Base-by-base conservation (phyloP, 37 sponge, comb jelly and placozoan species). In the Lycopodina hypogea region DNA sequence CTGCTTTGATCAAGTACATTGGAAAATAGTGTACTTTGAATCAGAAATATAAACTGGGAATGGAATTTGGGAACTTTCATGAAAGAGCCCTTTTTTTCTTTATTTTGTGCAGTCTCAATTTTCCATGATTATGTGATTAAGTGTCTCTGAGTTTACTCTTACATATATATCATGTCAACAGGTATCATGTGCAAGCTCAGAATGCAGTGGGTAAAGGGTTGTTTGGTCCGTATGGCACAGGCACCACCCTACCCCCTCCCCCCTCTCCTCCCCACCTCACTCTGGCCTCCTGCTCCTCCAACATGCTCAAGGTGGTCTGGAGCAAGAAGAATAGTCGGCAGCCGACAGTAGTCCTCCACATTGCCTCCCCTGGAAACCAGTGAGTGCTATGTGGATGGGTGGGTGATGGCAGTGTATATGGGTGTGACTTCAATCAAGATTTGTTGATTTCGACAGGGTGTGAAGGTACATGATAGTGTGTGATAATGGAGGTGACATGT, bases 191-290 rank as follows among this genome's bases (percentile, higher is more conserved):
- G 8, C 87, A 86, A 56, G 87, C 91, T 3, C 79, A 86, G 63
- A 90, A 86, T 33, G 39, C 32, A n/a, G 55, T 82, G 57, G 91
- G 91, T 35, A 68, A 33, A 38, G 91, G 91, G 2, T 71, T 74
- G 28, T 80, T 80, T 37, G 78, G 83, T 37, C 21, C 83, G 14
- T 63, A 41, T 17, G 39, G 74, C 33, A 38, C 45, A 30, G 69
- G 52, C 15, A 51, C 64, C 30, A 90, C 91, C 70, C 79, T 86
- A 55, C 83, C 83, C 19, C 87, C 83, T 26, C 91, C 87, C n/a
- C 91, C 91, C 42, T 33, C 73, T 41, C 87, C 91, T 37, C 91
- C 91, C 65, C 78, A 59, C 29, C 78, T 90, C 48, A 42, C 66
- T 11, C 83, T 86, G 21, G 22, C 74, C 55, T 86, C 91, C 38